phyloP scores from a whole-genome alignment of 92 coral and sea anemone species.

The Zoanthus gigantus region DNA sequence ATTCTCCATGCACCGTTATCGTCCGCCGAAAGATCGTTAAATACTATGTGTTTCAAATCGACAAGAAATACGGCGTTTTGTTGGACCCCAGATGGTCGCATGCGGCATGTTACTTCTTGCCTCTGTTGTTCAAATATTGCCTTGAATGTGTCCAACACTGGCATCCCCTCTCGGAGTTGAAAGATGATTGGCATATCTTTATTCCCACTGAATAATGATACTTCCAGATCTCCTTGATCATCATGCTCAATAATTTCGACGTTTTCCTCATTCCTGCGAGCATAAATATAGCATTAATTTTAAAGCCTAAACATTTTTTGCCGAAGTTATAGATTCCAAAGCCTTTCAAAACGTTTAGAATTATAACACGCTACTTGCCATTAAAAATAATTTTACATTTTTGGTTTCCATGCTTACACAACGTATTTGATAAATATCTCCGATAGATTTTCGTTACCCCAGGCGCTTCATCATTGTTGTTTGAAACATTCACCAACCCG shows the following conservation, averaged over 20 bases:
- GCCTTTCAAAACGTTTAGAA: constrained; percentile 2
- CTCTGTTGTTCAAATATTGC: constrained; percentile 39
- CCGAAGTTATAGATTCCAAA: not conserved
- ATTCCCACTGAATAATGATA: not conserved
- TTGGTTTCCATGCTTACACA: not conserved
- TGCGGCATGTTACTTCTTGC: not conserved
- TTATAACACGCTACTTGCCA: constrained; percentile 1
- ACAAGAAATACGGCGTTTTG: constrained; percentile 41
- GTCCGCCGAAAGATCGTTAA: constrained; percentile 49
- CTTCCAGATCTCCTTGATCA: not conserved
- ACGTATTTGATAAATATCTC: not conserved
- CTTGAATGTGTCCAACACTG: constrained; percentile 29
- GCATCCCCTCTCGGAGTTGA: constrained; percentile 24
- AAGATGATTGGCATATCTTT: constrained; percentile 32
- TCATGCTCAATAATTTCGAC: not conserved
- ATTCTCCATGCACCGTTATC: constrained; percentile 50
- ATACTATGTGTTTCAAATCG: constrained; percentile 4
- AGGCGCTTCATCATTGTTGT: not conserved
- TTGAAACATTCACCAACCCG: not conserved
- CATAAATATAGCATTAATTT: constrained; percentile 15
- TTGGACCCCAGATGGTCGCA: constrained; percentile 54
- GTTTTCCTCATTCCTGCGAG: constrained; percentile 1
- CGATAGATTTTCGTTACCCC: constrained; percentile 3
- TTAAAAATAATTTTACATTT: constrained; percentile 7
- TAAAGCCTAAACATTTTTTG: constrained; percentile 4